These are phyloP conservation scores for Echinometra lucunter DNA, from an alignment of 53 echinoderm and acorn worm species.

Conservation along the genomic window DNA sequence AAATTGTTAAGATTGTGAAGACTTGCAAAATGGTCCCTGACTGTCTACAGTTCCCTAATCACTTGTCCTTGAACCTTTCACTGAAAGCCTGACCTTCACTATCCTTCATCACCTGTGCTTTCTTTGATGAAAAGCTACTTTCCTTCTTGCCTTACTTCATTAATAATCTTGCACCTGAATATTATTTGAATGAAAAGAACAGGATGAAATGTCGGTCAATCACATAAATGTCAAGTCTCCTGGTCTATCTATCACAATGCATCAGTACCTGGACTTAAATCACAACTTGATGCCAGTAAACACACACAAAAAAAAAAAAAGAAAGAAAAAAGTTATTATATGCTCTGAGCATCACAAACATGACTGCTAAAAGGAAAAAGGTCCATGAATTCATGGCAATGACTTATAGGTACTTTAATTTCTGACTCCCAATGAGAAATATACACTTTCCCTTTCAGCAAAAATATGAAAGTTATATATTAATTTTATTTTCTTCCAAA, in stretches of 20 bases:
- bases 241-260: background rate
- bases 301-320: background rate
- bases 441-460: background rate
- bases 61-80: conserved; percentile 31
- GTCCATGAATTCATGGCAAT: background rate
- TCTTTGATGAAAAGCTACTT: conserved; percentile 36
- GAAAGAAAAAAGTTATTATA: background rate
- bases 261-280: background rate
- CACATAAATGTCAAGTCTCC: background rate
- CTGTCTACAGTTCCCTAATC: conserved; percentile 4
- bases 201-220: conserved; percentile 6
- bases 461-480: background rate
- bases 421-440: background rate
- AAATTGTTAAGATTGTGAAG: background rate
- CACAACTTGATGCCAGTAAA: background rate
- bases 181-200: conserved; percentile 14
- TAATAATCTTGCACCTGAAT: conserved; percentile 52
- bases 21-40: conserved; percentile 28
- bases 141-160: conserved; percentile 39
- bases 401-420: background rate
- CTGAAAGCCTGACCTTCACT: conserved; percentile 30
- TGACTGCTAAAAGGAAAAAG: background rate
- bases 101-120: conserved; percentile 30
- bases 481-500: background rate
- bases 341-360: background rate